Base-by-base conservation (phyloP, 2,113 vertebrate species). In the Thamnaconus septentrionalis region DNA sequence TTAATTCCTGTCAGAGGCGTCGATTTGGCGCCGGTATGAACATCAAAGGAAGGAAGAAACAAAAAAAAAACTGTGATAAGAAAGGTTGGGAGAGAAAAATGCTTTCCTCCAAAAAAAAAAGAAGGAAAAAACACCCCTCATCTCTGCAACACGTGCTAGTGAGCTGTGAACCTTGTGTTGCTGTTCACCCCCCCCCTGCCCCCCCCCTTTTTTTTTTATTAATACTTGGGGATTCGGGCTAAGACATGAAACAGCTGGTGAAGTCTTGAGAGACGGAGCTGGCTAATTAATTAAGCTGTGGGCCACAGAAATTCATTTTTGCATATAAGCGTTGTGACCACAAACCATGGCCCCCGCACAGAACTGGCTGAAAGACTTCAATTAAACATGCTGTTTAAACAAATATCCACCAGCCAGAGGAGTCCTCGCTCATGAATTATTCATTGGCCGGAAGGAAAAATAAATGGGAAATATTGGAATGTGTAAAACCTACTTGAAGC, bases 361-460 rank as follows among this genome's bases (percentile, higher is more conserved):
- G 75, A 80, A 83, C 78, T 83, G 82, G 81, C 78, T 85, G 85
- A 86, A 88, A 87, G 81, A 84, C 82, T 86, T 88, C 88, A 91
- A 91, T 91, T 90, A 90, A 87, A 89, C 87, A 85, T 82, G 85
- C 85, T 84, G 87, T 89, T 88, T 86, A 88, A 88, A 90, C 85
- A 91, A 90, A 89, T 87, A 89, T 85, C 87, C 82, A 86, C 80
- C 66, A 89, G 88, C 87, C 72, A 82, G 65, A 74, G 63, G 67
- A 81, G 71, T 68, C 66, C 56, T 65, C 40, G 40, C 41, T 72
- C 9, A 78, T 91, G 81, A 87, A 90, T 91, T 76, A 90, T 88
- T 83, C 76, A 88, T 77, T 4, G 9, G 7, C 18, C 52, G 46
- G 60, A 79, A 79, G 71, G 76, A 72, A 56, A 73, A 85, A 85